Percentiles rank a stretch among this genome's conserved stretches.
Evolutionary conservation across 2,797 vertebrate species (phyloP).

Genomic region (Choloepus didactylus): DNA sequence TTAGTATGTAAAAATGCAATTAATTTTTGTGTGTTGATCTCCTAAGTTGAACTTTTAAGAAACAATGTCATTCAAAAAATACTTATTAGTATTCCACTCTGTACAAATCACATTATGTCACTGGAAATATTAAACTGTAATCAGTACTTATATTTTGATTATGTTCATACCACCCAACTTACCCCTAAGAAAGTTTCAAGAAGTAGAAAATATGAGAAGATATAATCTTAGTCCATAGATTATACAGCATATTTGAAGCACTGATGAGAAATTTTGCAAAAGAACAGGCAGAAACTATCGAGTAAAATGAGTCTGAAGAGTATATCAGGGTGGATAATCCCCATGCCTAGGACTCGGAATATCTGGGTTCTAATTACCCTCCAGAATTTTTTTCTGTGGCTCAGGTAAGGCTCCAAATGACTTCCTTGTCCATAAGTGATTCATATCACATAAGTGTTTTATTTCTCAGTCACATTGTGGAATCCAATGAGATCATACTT

Average conservation of each 20-base stretch:
- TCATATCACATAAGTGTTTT: neutral
- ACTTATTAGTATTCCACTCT: neutral
- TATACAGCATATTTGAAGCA: neutral
- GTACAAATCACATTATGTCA: neutral
- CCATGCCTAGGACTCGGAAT: neutral
- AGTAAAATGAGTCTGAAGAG: neutral
- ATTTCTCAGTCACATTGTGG: neutral
- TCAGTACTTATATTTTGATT: neutral
- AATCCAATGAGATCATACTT: neutral
- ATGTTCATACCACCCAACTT: neutral
- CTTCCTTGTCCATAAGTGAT: neutral
- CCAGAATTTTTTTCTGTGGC: neutral
- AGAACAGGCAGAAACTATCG: neutral
- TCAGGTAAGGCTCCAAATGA: neutral
- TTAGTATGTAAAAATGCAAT: constrained; percentile 19
- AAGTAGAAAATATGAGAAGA: constrained; percentile 44
- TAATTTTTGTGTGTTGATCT: constrained; percentile 17
- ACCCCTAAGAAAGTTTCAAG: constrained; percentile 39
- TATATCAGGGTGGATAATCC: neutral
- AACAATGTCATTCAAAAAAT: neutral
- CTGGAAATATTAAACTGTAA: constrained; percentile 3
- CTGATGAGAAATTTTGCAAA: constrained; percentile 10
- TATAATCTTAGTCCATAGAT: neutral
- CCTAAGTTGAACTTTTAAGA: constrained; percentile 25
- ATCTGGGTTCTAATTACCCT: neutral